Base-by-base conservation (phyloP, 2,888 invertebrate genomes). In the Ochropleura plecta region DNA sequence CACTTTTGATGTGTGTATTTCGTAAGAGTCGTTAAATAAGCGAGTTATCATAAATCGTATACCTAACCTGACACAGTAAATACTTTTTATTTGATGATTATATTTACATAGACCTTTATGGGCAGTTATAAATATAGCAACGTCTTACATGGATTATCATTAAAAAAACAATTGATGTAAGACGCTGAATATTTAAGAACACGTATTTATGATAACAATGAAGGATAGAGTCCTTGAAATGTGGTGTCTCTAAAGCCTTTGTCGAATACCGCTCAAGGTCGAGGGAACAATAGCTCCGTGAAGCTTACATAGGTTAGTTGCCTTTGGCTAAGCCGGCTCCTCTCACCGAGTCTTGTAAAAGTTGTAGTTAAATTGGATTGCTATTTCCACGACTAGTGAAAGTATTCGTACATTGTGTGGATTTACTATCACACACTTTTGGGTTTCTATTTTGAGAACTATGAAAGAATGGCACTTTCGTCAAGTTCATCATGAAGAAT, bases 351-450 rank as follows among this genome's bases (percentile, higher is more conserved):
- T 83, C 72, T 76, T 81, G 73, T 77, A 76, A 70, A 87, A 82
- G 60, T 83, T 86, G 76, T 85, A 78, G 75, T 84, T 79, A 85
- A 86, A 88, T 88, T 84, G 79, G 72, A 83, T 83, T 81, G 71
- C 70, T 79, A 75, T 80, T 83, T 80, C 70, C 67, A 75, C 73
- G 64, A 81, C 74, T 71, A 73, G 57, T 76, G 60, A 78, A 78
- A 81, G 62, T 72, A 77, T 80, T 69, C 74, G 46, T 70, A 65
- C 55, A 69, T 66, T 76, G 77, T 83, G 76, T 73, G 74, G 70
- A 82, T 85, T 85, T 85, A 82, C 78, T 81, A 78, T 83, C 60
- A 75, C 85, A 70, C 55, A 64, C 68, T 86, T 86, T 82, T 63
- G 65, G 73, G 72, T 73, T 83, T 86, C 74, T 82, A 87, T 86